Evolutionary conservation across 2,888 invertebrate genomes (phyloP), one percentile per base, ranked within the genome.

Genomic region (Lepidochitona cinerea): DNA sequence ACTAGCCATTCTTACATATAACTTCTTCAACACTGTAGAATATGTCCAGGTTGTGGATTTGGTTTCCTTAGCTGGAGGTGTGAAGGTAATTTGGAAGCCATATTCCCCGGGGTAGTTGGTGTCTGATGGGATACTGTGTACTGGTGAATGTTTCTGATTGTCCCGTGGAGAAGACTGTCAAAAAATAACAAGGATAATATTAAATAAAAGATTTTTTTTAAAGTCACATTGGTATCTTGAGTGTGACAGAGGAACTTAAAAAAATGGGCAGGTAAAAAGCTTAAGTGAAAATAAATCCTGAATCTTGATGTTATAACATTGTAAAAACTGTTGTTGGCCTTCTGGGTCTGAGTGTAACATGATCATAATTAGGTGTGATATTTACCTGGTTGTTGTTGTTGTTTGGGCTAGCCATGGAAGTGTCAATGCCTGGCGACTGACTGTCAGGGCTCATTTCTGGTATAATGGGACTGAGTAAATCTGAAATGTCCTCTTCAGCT

Each of bases 21-120:
- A 78, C 76, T 90, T 90, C 75, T 87, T 86, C 75, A 95, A 87
- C 0, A 85, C 74, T 32, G 92, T 88, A 0, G 95, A 95, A 84
- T 93, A 95, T 75, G 90, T 90, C 89, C 90, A 91, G 71, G 90
- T 89, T 14, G 90, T 89, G 6, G 90, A 89, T 76, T 91, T 91
- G 1, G 89, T 89, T 75, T 91, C 90, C 75, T 90, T 90, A 36
- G 87, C 84, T 75, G 89, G 90, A 23, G 88, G 87, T 41, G 88
- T 84, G 79, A 90, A 89, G 68, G 85, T 86, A 14, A 91, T 88
- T 73, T 87, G 85, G 79, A 90, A 91, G 0, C 86, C 87, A 76
- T 85, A 90, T n/a, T 88, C 88, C 0, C 90, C 90, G 12, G 87
- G 79, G 77, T 90, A 90, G 68, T 89, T 83, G 23, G 89, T 87